These are phyloP conservation scores for Salpingus planirostris DNA, from an alignment of 2,888 invertebrate species.

Conservation along the genomic window DNA sequence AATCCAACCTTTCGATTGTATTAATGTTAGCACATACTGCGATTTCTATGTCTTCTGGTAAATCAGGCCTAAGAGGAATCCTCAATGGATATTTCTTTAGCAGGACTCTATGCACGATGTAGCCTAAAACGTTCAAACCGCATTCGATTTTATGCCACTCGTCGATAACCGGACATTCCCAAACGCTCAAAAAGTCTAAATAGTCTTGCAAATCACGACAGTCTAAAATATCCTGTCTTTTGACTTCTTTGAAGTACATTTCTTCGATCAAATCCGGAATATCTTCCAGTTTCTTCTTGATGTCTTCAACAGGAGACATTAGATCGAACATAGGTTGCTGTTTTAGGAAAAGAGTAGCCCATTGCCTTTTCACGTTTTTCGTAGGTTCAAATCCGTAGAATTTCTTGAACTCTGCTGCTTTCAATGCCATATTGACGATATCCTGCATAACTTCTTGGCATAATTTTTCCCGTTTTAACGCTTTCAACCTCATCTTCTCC, in stretches of 20 bases:
- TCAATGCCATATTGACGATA: conserved; percentile 48
- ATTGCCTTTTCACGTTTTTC: conserved; percentile 43
- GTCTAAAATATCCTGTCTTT: conserved; percentile 47
- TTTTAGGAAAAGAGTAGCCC: conserved; percentile 49
- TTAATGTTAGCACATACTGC: conserved; percentile 32
- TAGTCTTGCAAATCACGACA: conserved; percentile 51
- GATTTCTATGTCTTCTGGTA: conserved; percentile 27
- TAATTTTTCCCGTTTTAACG: conserved; percentile 43
- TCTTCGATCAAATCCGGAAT: conserved; percentile 40
- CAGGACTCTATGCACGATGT: conserved; percentile 33
- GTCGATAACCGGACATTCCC: conserved; percentile 31
- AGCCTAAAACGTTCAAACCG: conserved; percentile 34
- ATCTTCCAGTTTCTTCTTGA: conserved; percentile 32
- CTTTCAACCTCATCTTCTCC: conserved; percentile 46
- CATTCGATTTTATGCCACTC: conserved; percentile 16
- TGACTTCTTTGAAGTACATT: conserved; percentile 43
- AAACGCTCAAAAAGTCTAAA: conserved; percentile 45
- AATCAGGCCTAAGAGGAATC: conserved; percentile 21
- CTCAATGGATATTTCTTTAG: conserved; percentile 33
- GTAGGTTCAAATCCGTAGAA: conserved; percentile 41
- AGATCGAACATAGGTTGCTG: conserved; percentile 48
- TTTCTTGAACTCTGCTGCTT: conserved; percentile 44
- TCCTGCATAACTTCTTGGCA: conserved; percentile 48
- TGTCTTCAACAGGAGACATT: conserved; percentile 39
- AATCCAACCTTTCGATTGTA: conserved; percentile 25